Evolutionary conservation across 2,113 vertebrate genomes (phyloP).

Genomic region (Oreocharis arfaki): DNA sequence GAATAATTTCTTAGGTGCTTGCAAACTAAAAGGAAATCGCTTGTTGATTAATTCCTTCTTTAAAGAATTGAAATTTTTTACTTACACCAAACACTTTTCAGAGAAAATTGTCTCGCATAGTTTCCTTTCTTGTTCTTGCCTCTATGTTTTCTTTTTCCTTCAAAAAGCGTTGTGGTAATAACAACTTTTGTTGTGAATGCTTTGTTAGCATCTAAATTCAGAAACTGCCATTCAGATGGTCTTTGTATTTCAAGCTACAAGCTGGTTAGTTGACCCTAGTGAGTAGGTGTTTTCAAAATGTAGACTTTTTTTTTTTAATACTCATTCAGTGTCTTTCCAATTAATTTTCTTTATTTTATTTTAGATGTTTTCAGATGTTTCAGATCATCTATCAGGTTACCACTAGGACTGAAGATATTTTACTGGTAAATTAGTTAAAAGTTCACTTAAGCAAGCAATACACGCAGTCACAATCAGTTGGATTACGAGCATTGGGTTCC

Average conservation of each 20-base stretch:
- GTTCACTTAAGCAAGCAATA: not conserved
- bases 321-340: not conserved
- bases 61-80: not conserved
- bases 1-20: not conserved
- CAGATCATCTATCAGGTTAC: slow-evolving; percentile 91
- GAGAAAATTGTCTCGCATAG: not conserved
- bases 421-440: slow-evolving; percentile 78
- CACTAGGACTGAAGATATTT: slow-evolving; percentile 86
- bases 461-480: not conserved
- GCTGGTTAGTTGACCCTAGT: not conserved
- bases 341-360: not conserved
- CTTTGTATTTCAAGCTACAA: not conserved
- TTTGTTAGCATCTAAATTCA: not conserved
- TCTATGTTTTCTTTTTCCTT: not conserved
- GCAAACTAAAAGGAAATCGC: not conserved
- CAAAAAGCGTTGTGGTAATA: not conserved
- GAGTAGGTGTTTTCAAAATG: not conserved
- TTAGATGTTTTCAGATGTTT: slow-evolving; percentile 93
- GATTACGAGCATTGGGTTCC: not conserved
- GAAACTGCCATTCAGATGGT: accelerated
- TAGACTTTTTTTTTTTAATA: not conserved
- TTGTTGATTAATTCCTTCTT: not conserved
- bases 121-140: not conserved
- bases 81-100: not conserved
- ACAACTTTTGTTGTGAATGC: not conserved